Conservation (phyloP, 1,140 invertebrate genomes). For the Lucilia sericata region DNA sequence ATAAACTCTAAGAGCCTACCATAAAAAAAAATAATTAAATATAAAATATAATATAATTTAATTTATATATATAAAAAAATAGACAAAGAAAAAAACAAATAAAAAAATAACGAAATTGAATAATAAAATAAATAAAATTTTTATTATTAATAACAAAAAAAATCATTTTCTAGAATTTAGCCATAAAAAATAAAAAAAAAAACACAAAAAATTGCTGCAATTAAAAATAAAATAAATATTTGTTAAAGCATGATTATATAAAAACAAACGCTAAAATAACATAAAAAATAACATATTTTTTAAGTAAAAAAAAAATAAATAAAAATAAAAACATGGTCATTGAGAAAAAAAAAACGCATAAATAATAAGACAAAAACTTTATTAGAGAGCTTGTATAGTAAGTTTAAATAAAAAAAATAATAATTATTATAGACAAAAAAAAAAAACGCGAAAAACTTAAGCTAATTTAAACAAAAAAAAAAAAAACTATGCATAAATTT, state of each 20-base stretch:
- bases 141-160: constrained; percentile 28
- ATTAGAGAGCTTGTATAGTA: constrained; percentile 51
- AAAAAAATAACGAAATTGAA: constrained; percentile 36
- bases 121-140: constrained; percentile 30
- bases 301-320: constrained; percentile 36
- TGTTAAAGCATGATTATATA: constrained; percentile 41
- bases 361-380: constrained; percentile 42
- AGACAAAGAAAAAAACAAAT: constrained; percentile 14
- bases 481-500: constrained; percentile 38
- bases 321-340: constrained; percentile 41
- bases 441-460: background rate
- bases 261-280: constrained; percentile 10
- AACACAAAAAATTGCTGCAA: constrained; percentile 38
- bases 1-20: constrained; percentile 42
- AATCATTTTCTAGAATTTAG: constrained; percentile 46
- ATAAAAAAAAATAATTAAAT: constrained; percentile 12
- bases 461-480: constrained; percentile 30
- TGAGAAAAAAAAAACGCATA: constrained; percentile 31
- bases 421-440: constrained; percentile 33
- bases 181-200: constrained; percentile 41
- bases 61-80: constrained; percentile 36
- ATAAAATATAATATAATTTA: constrained; percentile 10
- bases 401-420: constrained; percentile 39
- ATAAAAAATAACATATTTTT: constrained; percentile 27
- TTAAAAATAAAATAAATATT: constrained; percentile 45